A percentile compares a stretch with the other conserved stretches of the same genome.
Evolutionary conservation across 2,888 invertebrate genomes (phyloP).

Genomic region (Vanessa cardui): DNA sequence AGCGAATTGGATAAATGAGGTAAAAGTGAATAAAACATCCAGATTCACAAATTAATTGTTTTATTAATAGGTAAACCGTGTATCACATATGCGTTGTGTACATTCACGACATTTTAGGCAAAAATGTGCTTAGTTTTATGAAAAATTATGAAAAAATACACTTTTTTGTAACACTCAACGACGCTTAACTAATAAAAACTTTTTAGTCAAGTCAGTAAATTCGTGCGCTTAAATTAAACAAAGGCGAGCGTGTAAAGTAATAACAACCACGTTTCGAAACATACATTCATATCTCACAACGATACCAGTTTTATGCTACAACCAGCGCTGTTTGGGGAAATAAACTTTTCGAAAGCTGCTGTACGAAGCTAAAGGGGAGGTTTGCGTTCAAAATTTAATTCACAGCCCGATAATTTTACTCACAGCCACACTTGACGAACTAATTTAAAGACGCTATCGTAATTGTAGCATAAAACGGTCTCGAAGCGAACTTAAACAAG

Average conservation of each 20-base stretch:
- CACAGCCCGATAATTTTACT: conserved; percentile 22
- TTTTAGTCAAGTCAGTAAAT: conserved; percentile 69
- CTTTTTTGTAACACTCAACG: conserved; percentile 58
- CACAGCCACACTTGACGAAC: conserved; percentile 21
- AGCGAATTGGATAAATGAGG: conserved; percentile 21
- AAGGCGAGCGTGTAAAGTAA: conserved; percentile 58
- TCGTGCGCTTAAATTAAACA: conserved; percentile 76
- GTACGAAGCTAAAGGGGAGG: conserved; percentile 18
- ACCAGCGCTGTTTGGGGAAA: conserved; percentile 8
- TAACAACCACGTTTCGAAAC: conserved; percentile 30
- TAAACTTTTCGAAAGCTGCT: conserved; percentile 4
- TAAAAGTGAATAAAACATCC: conserved; percentile 47
- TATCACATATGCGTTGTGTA: conserved; percentile 81
- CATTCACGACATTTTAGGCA: conserved; percentile 77
- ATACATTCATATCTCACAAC: conserved; percentile 12
- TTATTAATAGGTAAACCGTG: conserved; percentile 79
- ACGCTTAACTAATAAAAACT: conserved; percentile 54
- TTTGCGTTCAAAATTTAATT: conserved; percentile 15
- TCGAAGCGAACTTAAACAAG: neutral
- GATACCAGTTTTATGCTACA: conserved; percentile 28
- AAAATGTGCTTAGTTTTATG: conserved; percentile 73
- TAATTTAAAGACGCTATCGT: neutral
- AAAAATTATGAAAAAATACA: conserved; percentile 69
- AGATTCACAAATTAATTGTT: conserved; percentile 63
- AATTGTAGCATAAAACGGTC: conserved; percentile 27